These are phyloP conservation scores for Trachymyrmex septentrionalis DNA, from an alignment of 1,140 invertebrate genomes.

Conservation along the genomic window DNA sequence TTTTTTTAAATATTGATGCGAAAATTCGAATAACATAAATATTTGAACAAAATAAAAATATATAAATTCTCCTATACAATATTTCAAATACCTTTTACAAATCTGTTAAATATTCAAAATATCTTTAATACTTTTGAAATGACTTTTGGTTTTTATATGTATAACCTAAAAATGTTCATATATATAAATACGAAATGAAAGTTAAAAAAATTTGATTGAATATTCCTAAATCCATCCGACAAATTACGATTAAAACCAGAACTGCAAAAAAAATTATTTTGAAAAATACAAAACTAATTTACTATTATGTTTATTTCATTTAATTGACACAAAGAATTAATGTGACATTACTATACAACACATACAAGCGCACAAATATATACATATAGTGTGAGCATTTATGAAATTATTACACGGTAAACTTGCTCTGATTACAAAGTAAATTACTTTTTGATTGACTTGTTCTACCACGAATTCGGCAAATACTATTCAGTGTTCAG, in stretches of 20 bases:
- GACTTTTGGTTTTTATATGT: too few species aligned
- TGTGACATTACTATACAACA: not conserved
- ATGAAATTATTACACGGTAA: constrained; percentile 42
- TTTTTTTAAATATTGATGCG: constrained; percentile 12
- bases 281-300: too few species aligned
- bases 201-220: too few species aligned
- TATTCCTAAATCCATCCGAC: too few species aligned
- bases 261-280: too few species aligned
- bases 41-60: not conserved
- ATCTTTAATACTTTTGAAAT: not conserved
- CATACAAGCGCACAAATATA: not conserved
- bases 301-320: not conserved
- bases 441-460: constrained; percentile 62
- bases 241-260: too few species aligned
- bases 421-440: constrained; percentile 42
- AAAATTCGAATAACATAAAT: constrained; percentile 16
- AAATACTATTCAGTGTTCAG: constrained; percentile 50
- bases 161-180: too few species aligned
- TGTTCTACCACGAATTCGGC: constrained; percentile 20
- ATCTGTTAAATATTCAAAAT: not conserved
- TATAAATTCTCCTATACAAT: not conserved
- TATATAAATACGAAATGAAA: too few species aligned
- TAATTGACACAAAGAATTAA: not conserved
- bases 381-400: constrained; percentile 3
- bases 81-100: not conserved